Conservation (phyloP, 2,113 vertebrate genomes). For the Turdus rufiventris region DNA sequence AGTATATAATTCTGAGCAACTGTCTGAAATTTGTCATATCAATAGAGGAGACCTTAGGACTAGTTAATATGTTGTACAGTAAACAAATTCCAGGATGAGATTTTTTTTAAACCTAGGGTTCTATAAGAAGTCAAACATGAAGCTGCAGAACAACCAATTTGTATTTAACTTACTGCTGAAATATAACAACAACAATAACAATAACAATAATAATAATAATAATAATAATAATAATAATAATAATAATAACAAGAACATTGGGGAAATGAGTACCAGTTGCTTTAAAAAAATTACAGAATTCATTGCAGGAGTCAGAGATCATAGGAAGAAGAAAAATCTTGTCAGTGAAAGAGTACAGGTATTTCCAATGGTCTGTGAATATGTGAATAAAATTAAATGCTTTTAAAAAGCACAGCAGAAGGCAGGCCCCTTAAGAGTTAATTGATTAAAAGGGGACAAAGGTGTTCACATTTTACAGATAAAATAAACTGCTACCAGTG, state of each 20-base stretch:
- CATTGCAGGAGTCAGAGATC: background rate
- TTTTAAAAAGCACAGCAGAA: background rate
- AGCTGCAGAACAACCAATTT: background rate
- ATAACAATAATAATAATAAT: too few relatives aligned
- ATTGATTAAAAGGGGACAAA: background rate
- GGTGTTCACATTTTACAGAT: background rate
- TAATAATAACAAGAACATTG: too few relatives aligned
- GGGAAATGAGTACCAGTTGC: background rate
- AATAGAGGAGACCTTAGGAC: background rate
- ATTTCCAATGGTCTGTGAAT: background rate
- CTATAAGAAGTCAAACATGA: background rate
- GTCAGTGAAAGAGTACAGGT: background rate
- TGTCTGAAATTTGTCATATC: background rate
- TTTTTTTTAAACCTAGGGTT: background rate
- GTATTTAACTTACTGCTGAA: background rate
- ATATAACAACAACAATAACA: background rate
- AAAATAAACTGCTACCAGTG: background rate
- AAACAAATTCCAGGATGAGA: background rate
- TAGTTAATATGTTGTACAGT: background rate
- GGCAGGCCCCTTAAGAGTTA: background rate
- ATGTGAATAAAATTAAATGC: background rate
- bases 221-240: too few relatives aligned
- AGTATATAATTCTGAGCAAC: background rate
- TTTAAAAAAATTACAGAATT: background rate
- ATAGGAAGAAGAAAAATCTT: background rate